phyloP scores from a whole-genome alignment of 2,113 vertebrate species.

The Hippoglossus stenolepis region DNA sequence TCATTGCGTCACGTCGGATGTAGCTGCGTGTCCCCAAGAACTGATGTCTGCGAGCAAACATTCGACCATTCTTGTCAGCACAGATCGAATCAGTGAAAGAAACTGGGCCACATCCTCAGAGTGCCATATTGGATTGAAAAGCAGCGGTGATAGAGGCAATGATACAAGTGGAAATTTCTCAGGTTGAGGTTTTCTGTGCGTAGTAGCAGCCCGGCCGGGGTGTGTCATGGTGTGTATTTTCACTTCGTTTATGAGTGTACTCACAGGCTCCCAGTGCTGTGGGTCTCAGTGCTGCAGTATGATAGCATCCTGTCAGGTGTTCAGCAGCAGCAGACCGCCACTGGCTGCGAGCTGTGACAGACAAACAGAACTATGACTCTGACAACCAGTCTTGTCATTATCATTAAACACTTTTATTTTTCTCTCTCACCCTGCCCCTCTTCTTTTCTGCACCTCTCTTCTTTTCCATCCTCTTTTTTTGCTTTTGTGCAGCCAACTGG shows the following conservation, averaged over 20 bases:
- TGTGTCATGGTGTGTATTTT: neutral
- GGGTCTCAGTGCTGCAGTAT: slow-evolving; percentile 42
- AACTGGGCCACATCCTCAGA: slow-evolving; percentile 37
- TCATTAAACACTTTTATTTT: slow-evolving; percentile 47
- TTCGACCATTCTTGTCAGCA: slow-evolving; percentile 34
- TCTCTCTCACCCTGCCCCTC: slow-evolving; percentile 13
- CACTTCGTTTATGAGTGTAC: neutral
- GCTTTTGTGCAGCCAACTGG: slow-evolving; percentile 70
- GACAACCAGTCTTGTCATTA: slow-evolving; percentile 52
- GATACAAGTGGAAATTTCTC: slow-evolving; percentile 7
- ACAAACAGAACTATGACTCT: slow-evolving; percentile 40
- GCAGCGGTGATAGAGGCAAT: neutral
- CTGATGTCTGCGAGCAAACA: slow-evolving; percentile 31
- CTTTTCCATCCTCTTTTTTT: slow-evolving; percentile 12
- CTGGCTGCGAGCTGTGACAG: slow-evolving; percentile 42
- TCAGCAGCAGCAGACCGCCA: slow-evolving; percentile 21
- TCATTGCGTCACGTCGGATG: slow-evolving; percentile 29
- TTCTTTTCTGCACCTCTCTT: neutral
- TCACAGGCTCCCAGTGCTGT: slow-evolving; percentile 18
- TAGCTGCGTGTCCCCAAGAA: slow-evolving; percentile 28
- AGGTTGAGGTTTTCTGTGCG: neutral
- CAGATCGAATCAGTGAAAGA: slow-evolving; percentile 38
- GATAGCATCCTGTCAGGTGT: slow-evolving; percentile 49
- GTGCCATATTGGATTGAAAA: slow-evolving; percentile 25
- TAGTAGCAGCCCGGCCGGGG: no score